These are phyloP conservation scores for Pseudorhombus dupliciocellatus DNA, from an alignment of 2,113 vertebrate genomes.

Conservation along the genomic window DNA sequence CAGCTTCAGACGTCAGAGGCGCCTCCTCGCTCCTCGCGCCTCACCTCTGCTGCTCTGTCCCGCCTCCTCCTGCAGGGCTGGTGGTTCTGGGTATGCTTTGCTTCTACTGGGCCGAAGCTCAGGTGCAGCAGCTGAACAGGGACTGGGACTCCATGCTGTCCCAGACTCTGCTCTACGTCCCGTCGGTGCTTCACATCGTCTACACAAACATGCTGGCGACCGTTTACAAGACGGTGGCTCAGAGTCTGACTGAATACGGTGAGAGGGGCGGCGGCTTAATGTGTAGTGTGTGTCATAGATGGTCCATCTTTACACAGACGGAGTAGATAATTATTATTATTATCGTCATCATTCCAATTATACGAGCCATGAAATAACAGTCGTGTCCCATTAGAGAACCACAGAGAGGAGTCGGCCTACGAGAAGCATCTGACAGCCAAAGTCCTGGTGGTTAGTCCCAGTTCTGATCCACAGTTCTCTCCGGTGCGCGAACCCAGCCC, in stretches of 20 bases:
- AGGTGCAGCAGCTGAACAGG: slow-evolving; percentile 65
- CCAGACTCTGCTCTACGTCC: slow-evolving; percentile 71
- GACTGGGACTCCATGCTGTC: slow-evolving; percentile 69
- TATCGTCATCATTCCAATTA: too few relatives aligned
- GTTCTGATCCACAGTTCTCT: background rate
- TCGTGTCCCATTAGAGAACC: slow-evolving; percentile 76
- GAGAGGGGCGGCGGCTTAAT: slow-evolving; percentile 48
- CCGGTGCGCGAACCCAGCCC: too few relatives aligned
- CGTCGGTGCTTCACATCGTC: slow-evolving; percentile 81
- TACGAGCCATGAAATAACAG: background rate
- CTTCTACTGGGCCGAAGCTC: slow-evolving; percentile 81
- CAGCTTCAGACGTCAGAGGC: too few relatives aligned
- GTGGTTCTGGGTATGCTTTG: slow-evolving; percentile 79
- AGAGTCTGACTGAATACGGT: slow-evolving; percentile 82
- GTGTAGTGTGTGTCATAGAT: too few relatives aligned
- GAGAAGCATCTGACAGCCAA: slow-evolving; percentile 83
- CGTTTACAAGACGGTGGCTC: slow-evolving; percentile 75
- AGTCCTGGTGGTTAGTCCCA: slow-evolving; percentile 82
- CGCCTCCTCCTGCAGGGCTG: slow-evolving; percentile 59
- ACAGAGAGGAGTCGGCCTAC: slow-evolving; percentile 83
- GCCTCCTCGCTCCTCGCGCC: background rate
- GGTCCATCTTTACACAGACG: background rate
- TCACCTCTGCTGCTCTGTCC: background rate
- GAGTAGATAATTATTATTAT: background rate
- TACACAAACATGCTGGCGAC: slow-evolving; percentile 80